Conservation (phyloP, 2,888 invertebrate genomes). For the Zaprionus obscuricornis region DNA sequence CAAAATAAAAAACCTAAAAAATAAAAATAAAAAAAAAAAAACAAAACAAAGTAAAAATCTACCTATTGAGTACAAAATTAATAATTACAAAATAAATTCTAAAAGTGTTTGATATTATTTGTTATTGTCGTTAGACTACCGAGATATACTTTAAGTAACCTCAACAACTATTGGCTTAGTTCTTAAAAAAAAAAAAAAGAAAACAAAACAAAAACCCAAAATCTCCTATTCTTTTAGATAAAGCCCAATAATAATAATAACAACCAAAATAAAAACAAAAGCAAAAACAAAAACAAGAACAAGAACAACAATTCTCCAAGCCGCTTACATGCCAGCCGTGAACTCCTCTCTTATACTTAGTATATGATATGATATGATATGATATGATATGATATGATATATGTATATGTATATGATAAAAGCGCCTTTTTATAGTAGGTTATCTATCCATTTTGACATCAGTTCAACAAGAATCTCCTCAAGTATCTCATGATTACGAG, state of each 20-base stretch:
- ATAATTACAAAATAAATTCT: conserved; percentile 24
- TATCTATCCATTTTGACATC: conserved; percentile 19
- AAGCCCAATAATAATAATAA: too few relatives aligned
- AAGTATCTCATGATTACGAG: conserved; percentile 21
- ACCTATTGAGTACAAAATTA: conserved; percentile 48
- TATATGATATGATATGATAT: too few relatives aligned
- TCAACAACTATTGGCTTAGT: conserved; percentile 27
- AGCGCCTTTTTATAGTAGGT: conserved; percentile 30
- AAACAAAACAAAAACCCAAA: too few relatives aligned
- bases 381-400: too few relatives aligned
- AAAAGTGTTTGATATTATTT: conserved; percentile 22
- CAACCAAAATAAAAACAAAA: too few relatives aligned
- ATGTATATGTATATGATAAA: conserved; percentile 5
- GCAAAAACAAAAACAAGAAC: too few relatives aligned
- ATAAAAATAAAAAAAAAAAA: neutral
- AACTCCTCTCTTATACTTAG: conserved; percentile 20
- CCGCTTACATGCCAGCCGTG: conserved; percentile 28
- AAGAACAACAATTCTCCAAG: conserved; percentile 9
- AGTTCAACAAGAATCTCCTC: conserved; percentile 22
- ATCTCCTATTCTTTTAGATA: too few relatives aligned
- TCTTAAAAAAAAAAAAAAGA: too few relatives aligned
- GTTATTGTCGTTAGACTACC: conserved; percentile 18
- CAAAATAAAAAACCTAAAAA: neutral
- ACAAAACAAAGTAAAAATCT: conserved; percentile 7
- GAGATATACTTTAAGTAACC: conserved; percentile 15